phyloP scores from a whole-genome alignment of 2,113 vertebrate species.

The Ramphastos sulfuratus region DNA sequence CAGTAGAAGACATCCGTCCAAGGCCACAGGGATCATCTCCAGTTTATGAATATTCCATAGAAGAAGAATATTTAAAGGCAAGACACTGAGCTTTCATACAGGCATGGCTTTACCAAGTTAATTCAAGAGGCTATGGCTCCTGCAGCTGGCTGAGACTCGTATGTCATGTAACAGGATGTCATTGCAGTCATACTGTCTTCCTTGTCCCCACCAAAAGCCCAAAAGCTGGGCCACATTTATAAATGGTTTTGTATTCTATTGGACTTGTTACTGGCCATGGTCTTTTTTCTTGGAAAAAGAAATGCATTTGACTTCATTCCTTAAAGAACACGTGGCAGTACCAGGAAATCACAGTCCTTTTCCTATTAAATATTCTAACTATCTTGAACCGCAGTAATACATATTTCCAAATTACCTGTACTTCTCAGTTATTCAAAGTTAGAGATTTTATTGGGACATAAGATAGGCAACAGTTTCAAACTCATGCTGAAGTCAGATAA shows the following conservation, averaged over 20 bases:
- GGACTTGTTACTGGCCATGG: not conserved
- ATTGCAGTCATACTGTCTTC: not conserved
- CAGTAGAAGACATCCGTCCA: conserved; percentile 85
- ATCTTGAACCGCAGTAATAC: not conserved
- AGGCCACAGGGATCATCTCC: conserved; percentile 96
- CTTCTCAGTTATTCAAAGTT: not conserved
- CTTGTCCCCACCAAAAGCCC: not conserved
- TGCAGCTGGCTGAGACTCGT: not conserved
- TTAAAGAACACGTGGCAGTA: not conserved
- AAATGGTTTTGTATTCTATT: not conserved
- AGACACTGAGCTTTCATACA: not conserved
- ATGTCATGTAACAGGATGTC: not conserved
- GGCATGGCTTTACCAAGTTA: not conserved
- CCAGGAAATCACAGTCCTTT: not conserved
- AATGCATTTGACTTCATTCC: not conserved
- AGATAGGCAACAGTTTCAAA: not conserved
- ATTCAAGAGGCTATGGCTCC: not conserved
- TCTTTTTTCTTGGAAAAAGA: not conserved
- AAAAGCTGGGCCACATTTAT: not conserved
- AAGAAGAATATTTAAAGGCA: conserved; percentile 83
- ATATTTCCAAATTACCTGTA: not conserved
- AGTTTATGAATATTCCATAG: conserved; percentile 85
- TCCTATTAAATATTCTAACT: not conserved
- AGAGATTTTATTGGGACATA: not conserved
- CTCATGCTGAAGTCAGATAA: not conserved